Evolutionary conservation across 2,888 invertebrate genomes (phyloP), one percentile per base, ranked within the genome.

Genomic region (Pycnomerus fuliginosus): DNA sequence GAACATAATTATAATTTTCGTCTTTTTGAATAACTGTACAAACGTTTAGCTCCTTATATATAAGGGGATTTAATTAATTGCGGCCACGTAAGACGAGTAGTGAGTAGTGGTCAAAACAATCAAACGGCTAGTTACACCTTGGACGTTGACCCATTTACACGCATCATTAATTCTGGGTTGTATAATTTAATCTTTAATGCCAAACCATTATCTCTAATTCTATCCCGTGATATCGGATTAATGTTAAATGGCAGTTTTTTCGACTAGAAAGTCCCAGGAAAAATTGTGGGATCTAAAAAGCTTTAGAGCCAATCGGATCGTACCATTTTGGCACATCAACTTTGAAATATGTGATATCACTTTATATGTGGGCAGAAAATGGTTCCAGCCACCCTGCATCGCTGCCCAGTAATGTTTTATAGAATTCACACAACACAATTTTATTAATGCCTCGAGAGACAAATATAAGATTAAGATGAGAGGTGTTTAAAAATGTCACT

Each of bases 11-110:
- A n/a, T n/a, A n/a, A n/a, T n/a, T n/a, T n/a, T n/a, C n/a, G n/a
- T n/a, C n/a, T n/a, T n/a, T n/a, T n/a, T n/a, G n/a, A n/a, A n/a
- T n/a, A n/a, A n/a, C n/a, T n/a, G n/a, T n/a, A n/a, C n/a, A n/a
- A n/a, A n/a, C n/a, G n/a, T n/a, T n/a, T n/a, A n/a, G n/a, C n/a
- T n/a, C n/a, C n/a, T n/a, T n/a, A n/a, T n/a, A n/a, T n/a, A n/a
- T n/a, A n/a, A n/a, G n/a, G 8, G 15, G 30, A 38, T 10, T 38
- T 31, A 30, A 38, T 38, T 38, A 38, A 38, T 38, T 38, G 31
- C 31, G 30, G 15, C 12, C n/a, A 29, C 23, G 30, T 38, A 38
- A 38, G 22, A 29, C 37, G 29, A 29, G 37, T 38, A 38, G 38
- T 28, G 7, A 25, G n/a, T n/a, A n/a, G n/a, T n/a, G n/a, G n/a